Evolutionary conservation across 2,888 invertebrate genomes (phyloP).

Genomic region (Euclidia mi): DNA sequence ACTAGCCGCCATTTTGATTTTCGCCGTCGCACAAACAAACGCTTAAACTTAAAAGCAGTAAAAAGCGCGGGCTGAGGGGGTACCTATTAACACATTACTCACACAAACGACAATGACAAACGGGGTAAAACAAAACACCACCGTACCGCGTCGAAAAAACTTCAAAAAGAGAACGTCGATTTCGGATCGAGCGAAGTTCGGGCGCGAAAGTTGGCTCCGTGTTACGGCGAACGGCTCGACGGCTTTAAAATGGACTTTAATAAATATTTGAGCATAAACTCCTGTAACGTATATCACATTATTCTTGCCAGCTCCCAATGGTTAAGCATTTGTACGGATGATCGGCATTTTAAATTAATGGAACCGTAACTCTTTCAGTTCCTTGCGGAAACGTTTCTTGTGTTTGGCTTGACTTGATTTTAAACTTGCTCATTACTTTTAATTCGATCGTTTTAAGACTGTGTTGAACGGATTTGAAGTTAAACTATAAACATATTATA

Average conservation of each 20-base stretch:
- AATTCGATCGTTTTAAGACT: neutral
- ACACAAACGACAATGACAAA: slow-evolving; percentile 71
- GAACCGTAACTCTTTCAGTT: slow-evolving; percentile 4
- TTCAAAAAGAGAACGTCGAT: slow-evolving; percentile 66
- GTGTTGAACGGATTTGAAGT: neutral
- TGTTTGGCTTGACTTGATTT: neutral
- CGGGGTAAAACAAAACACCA: slow-evolving; percentile 66
- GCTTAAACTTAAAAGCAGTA: slow-evolving; percentile 67
- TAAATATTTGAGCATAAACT: slow-evolving; percentile 34
- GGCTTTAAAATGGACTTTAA: slow-evolving; percentile 34
- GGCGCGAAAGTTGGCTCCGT: slow-evolving; percentile 62
- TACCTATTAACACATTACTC: slow-evolving; percentile 74
- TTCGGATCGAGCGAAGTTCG: slow-evolving; percentile 65
- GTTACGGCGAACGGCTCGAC: slow-evolving; percentile 22
- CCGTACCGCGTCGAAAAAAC: slow-evolving; percentile 59
- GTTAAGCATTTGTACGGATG: slow-evolving; percentile 15
- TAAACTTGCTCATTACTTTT: neutral
- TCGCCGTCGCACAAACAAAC: slow-evolving; percentile 64
- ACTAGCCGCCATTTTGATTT: slow-evolving; percentile 64
- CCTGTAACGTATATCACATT: slow-evolving; percentile 16
- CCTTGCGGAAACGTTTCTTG: slow-evolving; percentile 1
- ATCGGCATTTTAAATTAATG: slow-evolving; percentile 17
- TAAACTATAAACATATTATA: too few species aligned
- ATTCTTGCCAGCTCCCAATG: slow-evolving; percentile 8
- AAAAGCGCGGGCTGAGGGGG: slow-evolving; percentile 59